Conservation (phyloP, 2,797 vertebrate species). For the Anguilla anguilla region DNA sequence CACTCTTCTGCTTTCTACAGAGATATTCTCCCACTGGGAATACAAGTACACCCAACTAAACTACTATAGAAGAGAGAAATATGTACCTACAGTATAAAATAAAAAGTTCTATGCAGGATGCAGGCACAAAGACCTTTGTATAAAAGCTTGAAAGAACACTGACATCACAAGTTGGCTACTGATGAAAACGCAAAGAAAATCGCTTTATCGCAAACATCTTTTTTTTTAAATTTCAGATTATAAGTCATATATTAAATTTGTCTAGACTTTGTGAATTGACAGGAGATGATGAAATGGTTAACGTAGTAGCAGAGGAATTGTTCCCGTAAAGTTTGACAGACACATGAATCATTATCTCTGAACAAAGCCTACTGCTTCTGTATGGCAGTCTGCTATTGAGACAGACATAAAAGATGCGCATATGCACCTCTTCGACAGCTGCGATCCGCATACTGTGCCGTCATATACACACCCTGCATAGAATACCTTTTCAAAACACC, state of each 20-base stretch:
- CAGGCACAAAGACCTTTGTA: not conserved
- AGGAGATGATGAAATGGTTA: not conserved
- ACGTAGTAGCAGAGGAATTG: not conserved
- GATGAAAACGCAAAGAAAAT: not conserved
- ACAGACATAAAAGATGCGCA: not conserved
- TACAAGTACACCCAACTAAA: not conserved
- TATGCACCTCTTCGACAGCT: not conserved
- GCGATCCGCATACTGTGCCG: not conserved
- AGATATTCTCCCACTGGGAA: not conserved
- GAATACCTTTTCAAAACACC: slow-evolving; percentile 3
- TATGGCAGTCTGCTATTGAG: not conserved
- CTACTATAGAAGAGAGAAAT: not conserved
- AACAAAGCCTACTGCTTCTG: not conserved
- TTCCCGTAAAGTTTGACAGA: not conserved
- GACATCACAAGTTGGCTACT: not conserved
- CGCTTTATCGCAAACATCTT: not conserved
- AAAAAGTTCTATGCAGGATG: not conserved
- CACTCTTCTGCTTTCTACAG: not conserved
- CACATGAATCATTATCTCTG: not conserved
- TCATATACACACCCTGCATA: not conserved
- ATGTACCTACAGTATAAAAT: not conserved
- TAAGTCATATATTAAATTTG: not conserved
- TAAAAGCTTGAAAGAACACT: not conserved
- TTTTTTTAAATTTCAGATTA: not conserved
- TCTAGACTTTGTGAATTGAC: not conserved